These are phyloP conservation scores for Spatulosminthurus flaviceps DNA, from an alignment of 2,888 invertebrate genomes.

Conservation along the genomic window DNA sequence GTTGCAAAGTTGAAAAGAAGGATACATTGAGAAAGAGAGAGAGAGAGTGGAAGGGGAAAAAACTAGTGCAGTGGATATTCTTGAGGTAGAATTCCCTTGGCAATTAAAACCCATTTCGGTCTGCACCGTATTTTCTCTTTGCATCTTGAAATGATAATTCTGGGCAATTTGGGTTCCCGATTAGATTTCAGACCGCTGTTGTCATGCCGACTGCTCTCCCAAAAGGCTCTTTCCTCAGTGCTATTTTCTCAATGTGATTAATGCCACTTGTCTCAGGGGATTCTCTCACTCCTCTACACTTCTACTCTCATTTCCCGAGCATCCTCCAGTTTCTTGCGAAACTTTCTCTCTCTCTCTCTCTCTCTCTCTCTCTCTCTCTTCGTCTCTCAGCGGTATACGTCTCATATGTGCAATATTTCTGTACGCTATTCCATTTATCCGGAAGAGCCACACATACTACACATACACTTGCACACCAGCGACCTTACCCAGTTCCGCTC, in stretches of 20 bases:
- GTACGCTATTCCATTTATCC: not conserved
- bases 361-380: constrained; percentile 3
- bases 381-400: no score
- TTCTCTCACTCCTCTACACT: constrained; percentile 51
- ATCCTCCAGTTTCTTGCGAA: not conserved
- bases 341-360: not conserved
- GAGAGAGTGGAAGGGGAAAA: constrained; percentile 31
- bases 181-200: constrained; percentile 65
- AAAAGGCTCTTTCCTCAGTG: constrained; percentile 65
- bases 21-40: constrained; percentile 15
- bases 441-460: not conserved
- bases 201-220: constrained; percentile 60
- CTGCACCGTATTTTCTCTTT: constrained; percentile 64
- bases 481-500: constrained; percentile 8
- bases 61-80: constrained; percentile 50
- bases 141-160: constrained; percentile 66
- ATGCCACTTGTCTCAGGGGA: constrained; percentile 64
- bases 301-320: constrained; percentile 42
- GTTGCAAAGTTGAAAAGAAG: not conserved
- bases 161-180: constrained; percentile 65
- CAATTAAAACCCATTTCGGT: constrained; percentile 63
- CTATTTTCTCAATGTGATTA: constrained; percentile 68
- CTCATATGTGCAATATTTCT: not conserved
- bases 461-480: not conserved
- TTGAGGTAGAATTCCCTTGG: constrained; percentile 63